phyloP scores from a whole-genome alignment of 2,888 invertebrate species.

The Arge pagana region DNA sequence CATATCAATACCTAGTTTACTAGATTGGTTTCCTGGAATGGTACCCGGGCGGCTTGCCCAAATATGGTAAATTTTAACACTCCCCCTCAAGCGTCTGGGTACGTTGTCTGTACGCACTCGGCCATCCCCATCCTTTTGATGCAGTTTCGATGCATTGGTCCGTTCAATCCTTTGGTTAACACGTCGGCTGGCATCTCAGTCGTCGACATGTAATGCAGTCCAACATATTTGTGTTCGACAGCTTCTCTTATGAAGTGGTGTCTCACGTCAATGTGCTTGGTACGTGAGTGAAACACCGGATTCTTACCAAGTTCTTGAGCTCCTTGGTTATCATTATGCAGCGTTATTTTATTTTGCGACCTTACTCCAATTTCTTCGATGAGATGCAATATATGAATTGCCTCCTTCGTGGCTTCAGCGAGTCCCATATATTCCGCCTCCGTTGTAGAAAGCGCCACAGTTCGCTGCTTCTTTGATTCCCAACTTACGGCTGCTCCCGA shows the following conservation, averaged over 20 bases:
- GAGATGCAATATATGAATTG: constrained; percentile 3
- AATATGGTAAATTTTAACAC: too few relatives aligned
- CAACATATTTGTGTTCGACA: background rate
- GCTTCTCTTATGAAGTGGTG: constrained; percentile 12
- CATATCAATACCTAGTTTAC: too few relatives aligned
- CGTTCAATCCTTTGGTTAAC: background rate
- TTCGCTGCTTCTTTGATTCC: constrained; percentile 21
- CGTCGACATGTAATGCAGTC: constrained; percentile 1
- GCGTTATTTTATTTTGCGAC: background rate
- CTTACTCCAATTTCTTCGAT: constrained; percentile 4
- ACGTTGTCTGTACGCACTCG: too few relatives aligned
- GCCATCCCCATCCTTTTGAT: background rate
- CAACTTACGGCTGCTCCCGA: constrained; percentile 19
- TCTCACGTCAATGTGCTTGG: constrained; percentile 7
- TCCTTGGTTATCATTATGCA: constrained; percentile 14
- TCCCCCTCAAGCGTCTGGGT: background rate
- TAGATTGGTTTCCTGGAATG: too few relatives aligned
- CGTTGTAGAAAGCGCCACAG: constrained; percentile 12
- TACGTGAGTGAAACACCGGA: background rate
- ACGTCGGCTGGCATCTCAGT: constrained; percentile 14
- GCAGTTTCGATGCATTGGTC: background rate
- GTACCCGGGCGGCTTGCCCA: too few relatives aligned
- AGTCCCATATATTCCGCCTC: constrained; percentile 21
- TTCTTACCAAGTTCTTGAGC: constrained; percentile 2
- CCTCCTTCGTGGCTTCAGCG: constrained; percentile 11